Evolutionary conservation across 2,113 vertebrate genomes (phyloP).

Genomic region (Eonycteris spelaea): DNA sequence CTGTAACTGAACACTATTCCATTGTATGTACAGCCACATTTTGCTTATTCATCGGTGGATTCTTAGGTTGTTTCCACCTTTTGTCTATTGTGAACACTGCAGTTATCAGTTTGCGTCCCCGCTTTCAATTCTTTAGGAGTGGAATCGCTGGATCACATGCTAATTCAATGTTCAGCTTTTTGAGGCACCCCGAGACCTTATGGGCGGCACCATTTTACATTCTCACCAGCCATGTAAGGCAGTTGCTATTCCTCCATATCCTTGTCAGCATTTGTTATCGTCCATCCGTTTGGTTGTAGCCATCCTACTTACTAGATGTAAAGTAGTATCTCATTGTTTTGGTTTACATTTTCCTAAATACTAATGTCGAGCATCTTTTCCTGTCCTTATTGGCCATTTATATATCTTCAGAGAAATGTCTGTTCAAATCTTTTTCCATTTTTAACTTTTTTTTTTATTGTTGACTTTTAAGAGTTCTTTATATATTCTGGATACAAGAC

Average conservation of each 20-base stretch:
- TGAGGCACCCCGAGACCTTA: not conserved
- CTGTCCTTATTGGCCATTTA: not conserved
- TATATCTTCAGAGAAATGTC: not conserved
- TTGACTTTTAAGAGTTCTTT: constrained; percentile 15
- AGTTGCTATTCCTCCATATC: not conserved
- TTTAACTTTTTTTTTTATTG: not conserved
- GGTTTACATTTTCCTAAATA: not conserved
- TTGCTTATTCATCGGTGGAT: not conserved
- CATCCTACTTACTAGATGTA: not conserved
- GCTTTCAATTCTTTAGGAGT: not conserved
- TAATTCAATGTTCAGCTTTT: not conserved
- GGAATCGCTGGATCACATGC: not conserved
- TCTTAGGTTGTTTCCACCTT: not conserved
- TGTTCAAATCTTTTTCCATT: not conserved
- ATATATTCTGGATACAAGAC: not conserved
- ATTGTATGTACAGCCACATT: not conserved
- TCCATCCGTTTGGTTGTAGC: not conserved
- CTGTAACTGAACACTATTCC: not conserved
- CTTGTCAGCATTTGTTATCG: not conserved
- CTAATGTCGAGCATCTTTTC: not conserved
- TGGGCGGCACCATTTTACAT: not conserved
- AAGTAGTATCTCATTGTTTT: not conserved
- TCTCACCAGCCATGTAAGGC: not conserved
- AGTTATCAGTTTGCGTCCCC: not conserved
- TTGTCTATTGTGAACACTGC: not conserved